Evolutionary conservation across 2,797 vertebrate species (phyloP).

Genomic region (Alfaro cultratus): DNA sequence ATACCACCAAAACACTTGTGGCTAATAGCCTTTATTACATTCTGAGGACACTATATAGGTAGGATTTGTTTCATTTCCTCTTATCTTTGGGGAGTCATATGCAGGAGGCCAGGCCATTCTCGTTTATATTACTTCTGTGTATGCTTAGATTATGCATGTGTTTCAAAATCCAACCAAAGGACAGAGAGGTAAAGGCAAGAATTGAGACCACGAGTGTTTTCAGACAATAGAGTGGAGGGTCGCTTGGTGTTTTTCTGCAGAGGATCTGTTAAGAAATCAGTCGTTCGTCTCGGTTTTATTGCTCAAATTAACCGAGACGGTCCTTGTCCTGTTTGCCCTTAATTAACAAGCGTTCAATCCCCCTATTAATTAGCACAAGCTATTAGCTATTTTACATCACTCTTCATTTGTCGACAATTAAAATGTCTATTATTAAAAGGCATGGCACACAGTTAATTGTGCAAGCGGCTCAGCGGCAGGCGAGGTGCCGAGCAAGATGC

Average conservation of each 20-base stretch:
- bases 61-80: conserved; percentile 35
- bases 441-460: conserved; percentile 83
- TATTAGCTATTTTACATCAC: conserved; percentile 93
- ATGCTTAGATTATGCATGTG: conserved; percentile 6
- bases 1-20: conserved; percentile 40
- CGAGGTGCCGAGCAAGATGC: conserved; percentile 31
- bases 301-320: conserved; percentile 84
- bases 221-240: conserved; percentile 38
- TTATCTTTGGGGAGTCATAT: conserved; percentile 25
- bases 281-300: conserved; percentile 85
- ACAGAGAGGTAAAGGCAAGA: conserved; percentile 5
- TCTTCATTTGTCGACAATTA: conserved; percentile 92
- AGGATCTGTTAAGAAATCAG: conserved; percentile 86
- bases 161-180: conserved; percentile 15
- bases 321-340: conserved; percentile 93
- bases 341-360: conserved; percentile 93
- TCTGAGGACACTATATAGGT: conserved; percentile 22
- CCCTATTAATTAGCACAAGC: conserved; percentile 92
- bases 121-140: conserved; percentile 35
- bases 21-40: conserved; percentile 45
- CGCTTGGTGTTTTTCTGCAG: conserved; percentile 83
- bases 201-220: conserved; percentile 19
- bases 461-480: conserved; percentile 63
- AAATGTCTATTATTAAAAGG: conserved; percentile 91
- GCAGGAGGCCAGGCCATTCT: conserved; percentile 15